A percentile compares a stretch with the other conserved stretches of the same genome.
These are phyloP conservation scores for Caenorhabditis sinica DNA, from an alignment of 2,888 invertebrate species.

Conservation along the genomic window DNA sequence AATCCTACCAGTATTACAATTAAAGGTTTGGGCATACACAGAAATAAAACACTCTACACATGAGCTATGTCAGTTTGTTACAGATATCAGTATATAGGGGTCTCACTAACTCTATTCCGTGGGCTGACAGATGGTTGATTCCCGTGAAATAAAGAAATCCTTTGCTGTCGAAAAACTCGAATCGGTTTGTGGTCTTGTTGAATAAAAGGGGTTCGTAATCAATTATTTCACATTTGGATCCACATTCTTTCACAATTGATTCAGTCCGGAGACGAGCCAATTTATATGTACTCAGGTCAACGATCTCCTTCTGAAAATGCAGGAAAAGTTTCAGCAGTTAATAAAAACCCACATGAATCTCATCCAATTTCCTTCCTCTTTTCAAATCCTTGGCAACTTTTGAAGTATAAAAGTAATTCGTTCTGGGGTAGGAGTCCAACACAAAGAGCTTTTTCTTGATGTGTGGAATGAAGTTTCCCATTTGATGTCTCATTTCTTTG, in stretches of 20 bases:
- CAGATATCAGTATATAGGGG: background rate
- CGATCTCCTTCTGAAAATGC: background rate
- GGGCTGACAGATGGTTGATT: background rate
- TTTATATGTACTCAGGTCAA: background rate
- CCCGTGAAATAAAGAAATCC: slow-evolving; percentile 16
- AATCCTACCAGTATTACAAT: too few relatives aligned
- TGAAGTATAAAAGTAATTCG: background rate
- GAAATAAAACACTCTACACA: too few relatives aligned
- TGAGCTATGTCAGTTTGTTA: too few relatives aligned
- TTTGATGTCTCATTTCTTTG: background rate
- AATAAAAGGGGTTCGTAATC: background rate
- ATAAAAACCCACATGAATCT: slow-evolving; percentile 13
- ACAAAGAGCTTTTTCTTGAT: background rate
- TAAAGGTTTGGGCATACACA: too few relatives aligned
- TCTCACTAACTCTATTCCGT: slow-evolving; percentile 3
- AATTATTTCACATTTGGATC: slow-evolving; percentile 22
- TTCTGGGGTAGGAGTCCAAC: background rate
- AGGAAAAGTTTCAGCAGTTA: background rate
- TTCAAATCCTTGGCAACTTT: background rate
- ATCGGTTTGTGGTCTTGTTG: slow-evolving; percentile 13
- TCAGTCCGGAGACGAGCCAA: background rate
- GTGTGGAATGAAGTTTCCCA: background rate
- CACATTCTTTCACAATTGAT: slow-evolving; percentile 14
- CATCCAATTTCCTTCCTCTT: slow-evolving; percentile 3
- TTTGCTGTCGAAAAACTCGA: slow-evolving; percentile 1